Percentiles rank a stretch among this genome's conserved stretches.
Conservation (phyloP, 2,888 invertebrate species). For the Galerucella calmariensis region DNA sequence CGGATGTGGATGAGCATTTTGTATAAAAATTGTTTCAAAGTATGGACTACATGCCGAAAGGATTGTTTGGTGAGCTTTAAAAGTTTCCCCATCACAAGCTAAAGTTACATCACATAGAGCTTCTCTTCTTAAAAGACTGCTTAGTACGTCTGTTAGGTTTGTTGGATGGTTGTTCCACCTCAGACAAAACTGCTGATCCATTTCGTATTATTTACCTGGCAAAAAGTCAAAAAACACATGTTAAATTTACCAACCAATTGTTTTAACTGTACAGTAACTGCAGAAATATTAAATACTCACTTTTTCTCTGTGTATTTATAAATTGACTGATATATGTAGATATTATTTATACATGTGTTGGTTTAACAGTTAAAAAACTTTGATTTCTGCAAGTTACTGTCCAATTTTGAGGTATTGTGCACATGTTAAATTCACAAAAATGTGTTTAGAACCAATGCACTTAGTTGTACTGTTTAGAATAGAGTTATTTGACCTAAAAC, state of each 20-base stretch:
- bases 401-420: conserved; percentile 7
- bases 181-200: conserved; percentile 89
- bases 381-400: conserved; percentile 16
- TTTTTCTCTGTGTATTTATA: background rate
- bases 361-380: background rate
- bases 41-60: conserved; percentile 94
- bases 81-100: conserved; percentile 90
- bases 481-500: conserved; percentile 66
- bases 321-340: background rate
- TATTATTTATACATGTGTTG: background rate
- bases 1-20: conserved; percentile 89
- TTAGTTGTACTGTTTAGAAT: conserved; percentile 55
- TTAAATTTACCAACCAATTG: conserved; percentile 21
- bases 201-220: conserved; percentile 50
- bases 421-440: conserved; percentile 37
- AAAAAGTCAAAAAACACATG: conserved; percentile 35
- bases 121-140: conserved; percentile 87
- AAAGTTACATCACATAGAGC: conserved; percentile 93
- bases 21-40: conserved; percentile 91
- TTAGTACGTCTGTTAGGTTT: conserved; percentile 90
- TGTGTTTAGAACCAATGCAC: conserved; percentile 35
- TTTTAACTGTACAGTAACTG: conserved; percentile 10
- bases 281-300: background rate
- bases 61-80: conserved; percentile 93
- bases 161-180: conserved; percentile 95